These are phyloP conservation scores for Spilogale gracilis DNA, from an alignment of 2,113 vertebrate genomes.

Conservation along the genomic window DNA sequence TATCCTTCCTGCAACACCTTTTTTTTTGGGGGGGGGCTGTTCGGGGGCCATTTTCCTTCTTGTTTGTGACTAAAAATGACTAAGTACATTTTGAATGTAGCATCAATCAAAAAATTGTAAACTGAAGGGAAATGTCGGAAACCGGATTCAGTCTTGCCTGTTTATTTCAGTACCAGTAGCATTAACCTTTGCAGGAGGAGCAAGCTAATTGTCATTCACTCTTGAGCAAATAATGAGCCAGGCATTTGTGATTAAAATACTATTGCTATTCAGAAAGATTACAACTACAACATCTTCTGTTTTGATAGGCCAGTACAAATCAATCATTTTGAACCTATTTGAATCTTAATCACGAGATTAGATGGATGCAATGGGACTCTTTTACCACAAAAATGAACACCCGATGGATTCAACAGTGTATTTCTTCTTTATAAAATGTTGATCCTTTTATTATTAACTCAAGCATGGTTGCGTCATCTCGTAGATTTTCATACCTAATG, in stretches of 20 bases:
- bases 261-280: constrained; percentile 77
- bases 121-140: constrained; percentile 75
- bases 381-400: constrained; percentile 77
- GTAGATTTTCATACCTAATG: constrained; percentile 71
- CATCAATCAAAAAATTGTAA: constrained; percentile 68
- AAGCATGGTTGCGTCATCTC: constrained; percentile 73
- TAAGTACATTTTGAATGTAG: constrained; percentile 79
- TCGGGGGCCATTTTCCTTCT: constrained; percentile 90
- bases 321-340: constrained; percentile 78
- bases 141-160: constrained; percentile 59
- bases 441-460: constrained; percentile 73
- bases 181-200: constrained; percentile 70
- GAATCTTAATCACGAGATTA: constrained; percentile 81
- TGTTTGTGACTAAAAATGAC: constrained; percentile 85
- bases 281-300: constrained; percentile 71
- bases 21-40: constrained; percentile 76
- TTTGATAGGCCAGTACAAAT: constrained; percentile 74
- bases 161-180: constrained; percentile 77
- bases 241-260: constrained; percentile 80
- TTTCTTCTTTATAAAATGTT: constrained; percentile 70
- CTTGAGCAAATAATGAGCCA: constrained; percentile 79
- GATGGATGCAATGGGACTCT: constrained; percentile 69
- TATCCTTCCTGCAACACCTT: constrained; percentile 81
- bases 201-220: constrained; percentile 79
- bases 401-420: constrained; percentile 52